These are phyloP conservation scores for Platyrinchus mystaceus DNA, from an alignment of 2,797 vertebrate species.

Conservation along the genomic window DNA sequence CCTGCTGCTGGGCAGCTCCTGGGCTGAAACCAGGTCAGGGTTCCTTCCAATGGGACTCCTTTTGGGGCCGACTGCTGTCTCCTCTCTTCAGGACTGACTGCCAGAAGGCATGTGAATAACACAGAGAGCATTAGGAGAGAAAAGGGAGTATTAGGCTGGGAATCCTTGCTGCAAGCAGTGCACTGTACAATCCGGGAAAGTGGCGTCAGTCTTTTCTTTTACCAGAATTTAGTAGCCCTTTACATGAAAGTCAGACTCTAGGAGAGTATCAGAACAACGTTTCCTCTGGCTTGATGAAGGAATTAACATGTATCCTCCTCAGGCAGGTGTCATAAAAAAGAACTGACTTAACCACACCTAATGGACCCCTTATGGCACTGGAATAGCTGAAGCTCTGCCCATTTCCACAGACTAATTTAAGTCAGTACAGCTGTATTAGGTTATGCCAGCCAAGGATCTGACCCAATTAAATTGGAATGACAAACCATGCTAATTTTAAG, in stretches of 20 bases:
- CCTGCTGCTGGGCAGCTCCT: neutral
- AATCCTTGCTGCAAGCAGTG: neutral
- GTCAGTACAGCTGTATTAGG: neutral
- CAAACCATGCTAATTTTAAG: neutral
- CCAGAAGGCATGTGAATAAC: neutral
- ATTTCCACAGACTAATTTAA: neutral
- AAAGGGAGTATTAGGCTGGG: neutral
- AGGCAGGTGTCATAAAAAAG: neutral
- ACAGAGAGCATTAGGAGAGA: rapidly evolving
- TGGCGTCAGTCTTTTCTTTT: neutral
- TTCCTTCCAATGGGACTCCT: rapidly evolving
- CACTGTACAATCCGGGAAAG: neutral
- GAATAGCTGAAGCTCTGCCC: neutral
- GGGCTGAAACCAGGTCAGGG: rapidly evolving
- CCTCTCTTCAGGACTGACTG: neutral
- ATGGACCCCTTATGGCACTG: neutral
- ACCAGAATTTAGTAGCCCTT: neutral
- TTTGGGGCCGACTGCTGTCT: neutral
- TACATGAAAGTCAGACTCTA: neutral
- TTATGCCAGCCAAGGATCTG: neutral
- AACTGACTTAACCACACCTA: neutral
- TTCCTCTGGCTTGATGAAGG: neutral
- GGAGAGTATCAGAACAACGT: neutral
- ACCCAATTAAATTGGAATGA: neutral
- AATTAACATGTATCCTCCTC: neutral